Percentiles rank a stretch among this genome's conserved stretches.
phyloP scores from a whole-genome alignment of 2,113 vertebrate genomes.

The Rhinolophus sinicus region DNA sequence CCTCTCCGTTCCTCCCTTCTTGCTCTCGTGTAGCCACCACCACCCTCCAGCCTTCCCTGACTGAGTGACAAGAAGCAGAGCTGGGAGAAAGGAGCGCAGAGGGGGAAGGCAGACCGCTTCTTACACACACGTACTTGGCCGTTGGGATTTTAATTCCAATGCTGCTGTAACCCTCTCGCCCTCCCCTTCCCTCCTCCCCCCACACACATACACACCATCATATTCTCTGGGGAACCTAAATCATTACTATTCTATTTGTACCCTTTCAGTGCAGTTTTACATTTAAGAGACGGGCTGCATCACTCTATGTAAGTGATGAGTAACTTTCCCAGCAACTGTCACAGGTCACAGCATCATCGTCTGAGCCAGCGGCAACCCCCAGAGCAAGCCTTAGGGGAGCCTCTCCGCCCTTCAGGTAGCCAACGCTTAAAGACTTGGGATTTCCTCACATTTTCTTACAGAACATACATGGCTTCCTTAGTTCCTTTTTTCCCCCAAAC shows the following conservation, averaged over 20 bases:
- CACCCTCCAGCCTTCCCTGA: neutral
- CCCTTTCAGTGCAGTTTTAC: neutral
- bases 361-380: neutral
- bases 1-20: neutral
- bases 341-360: neutral
- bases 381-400: neutral
- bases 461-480: neutral
- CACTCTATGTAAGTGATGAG: neutral
- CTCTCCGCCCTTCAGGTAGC: neutral
- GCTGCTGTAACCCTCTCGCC: neutral
- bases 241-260: neutral
- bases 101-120: neutral
- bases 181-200: rapidly evolving
- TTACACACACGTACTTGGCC: neutral
- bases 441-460: neutral
- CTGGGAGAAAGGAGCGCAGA: neutral
- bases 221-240: neutral
- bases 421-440: neutral
- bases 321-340: neutral
- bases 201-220: neutral
- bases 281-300: neutral
- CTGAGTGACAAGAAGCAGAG: neutral
- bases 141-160: neutral
- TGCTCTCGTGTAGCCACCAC: neutral
- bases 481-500: neutral